phyloP scores from a whole-genome alignment of 1,140 invertebrate genomes.

The Acromyrmex echinatior region DNA sequence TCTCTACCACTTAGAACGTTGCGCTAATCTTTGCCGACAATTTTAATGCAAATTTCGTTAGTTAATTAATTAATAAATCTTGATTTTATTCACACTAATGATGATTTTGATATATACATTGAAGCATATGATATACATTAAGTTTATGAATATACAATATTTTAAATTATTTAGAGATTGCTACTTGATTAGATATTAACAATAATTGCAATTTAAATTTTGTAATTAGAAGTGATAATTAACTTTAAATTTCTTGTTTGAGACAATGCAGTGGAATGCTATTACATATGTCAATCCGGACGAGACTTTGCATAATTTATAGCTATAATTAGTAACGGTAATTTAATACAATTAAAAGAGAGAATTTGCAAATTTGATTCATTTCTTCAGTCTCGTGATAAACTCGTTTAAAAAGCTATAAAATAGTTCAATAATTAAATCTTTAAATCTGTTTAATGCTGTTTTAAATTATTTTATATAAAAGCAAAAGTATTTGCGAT shows the following conservation, averaged over 20 bases:
- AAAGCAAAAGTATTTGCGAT: not conserved
- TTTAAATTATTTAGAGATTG: not conserved
- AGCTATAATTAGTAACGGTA: not conserved
- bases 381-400: not conserved
- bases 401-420: not conserved
- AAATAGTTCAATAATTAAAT: not conserved
- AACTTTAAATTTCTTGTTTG: too few species aligned
- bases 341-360: not conserved
- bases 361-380: not conserved
- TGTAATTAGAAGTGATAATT: not conserved
- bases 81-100: not conserved
- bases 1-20: constrained; percentile 76
- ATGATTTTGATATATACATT: not conserved
- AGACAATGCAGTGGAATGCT: too few species aligned
- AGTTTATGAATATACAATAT: not conserved
- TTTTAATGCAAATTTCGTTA: not conserved
- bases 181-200: not conserved
- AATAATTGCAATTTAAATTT: not conserved
- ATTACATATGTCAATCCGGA: too few species aligned
- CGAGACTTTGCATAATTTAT: too few species aligned
- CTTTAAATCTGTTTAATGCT: not conserved
- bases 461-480: not conserved
- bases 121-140: not conserved
- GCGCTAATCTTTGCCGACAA: not conserved
- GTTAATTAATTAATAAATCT: not conserved